phyloP scores from a whole-genome alignment of 2,888 invertebrate genomes.

The Drosophila eohydei region DNA sequence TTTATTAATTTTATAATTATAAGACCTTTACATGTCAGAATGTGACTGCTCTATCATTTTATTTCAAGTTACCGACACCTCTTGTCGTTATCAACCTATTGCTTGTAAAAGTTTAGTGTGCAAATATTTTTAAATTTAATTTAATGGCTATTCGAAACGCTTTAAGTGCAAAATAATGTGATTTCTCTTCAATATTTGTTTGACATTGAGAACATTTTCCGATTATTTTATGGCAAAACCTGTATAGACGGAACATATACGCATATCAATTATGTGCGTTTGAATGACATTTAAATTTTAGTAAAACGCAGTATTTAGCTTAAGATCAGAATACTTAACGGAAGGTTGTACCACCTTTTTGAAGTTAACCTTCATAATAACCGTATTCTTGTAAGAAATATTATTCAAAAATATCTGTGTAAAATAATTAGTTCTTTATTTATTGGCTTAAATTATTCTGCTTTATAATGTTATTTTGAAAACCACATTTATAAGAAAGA shows the following conservation, averaged over 20 bases:
- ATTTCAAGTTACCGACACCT: background rate
- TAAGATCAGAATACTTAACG: background rate
- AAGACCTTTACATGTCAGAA: background rate
- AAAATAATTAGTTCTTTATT: background rate
- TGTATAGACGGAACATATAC: constrained; percentile 1
- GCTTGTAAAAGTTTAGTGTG: background rate
- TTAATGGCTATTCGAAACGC: constrained; percentile 33
- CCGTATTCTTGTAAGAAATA: background rate
- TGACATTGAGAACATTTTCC: background rate
- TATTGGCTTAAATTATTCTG: background rate
- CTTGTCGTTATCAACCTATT: background rate
- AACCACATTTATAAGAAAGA: background rate
- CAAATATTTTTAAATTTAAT: constrained; percentile 26
- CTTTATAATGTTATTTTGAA: background rate
- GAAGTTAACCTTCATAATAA: background rate
- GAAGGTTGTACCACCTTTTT: background rate
- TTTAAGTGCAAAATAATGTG: background rate
- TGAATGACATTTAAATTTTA: constrained; percentile 4
- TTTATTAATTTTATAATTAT: background rate
- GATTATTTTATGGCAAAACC: background rate
- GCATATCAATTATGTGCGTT: background rate
- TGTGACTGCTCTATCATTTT: background rate
- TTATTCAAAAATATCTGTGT: background rate
- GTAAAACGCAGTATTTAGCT: background rate
- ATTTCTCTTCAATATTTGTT: background rate